Evolutionary conservation across 1,140 invertebrate genomes (phyloP).

Genomic region (Cyrtorhinus lividipennis): DNA sequence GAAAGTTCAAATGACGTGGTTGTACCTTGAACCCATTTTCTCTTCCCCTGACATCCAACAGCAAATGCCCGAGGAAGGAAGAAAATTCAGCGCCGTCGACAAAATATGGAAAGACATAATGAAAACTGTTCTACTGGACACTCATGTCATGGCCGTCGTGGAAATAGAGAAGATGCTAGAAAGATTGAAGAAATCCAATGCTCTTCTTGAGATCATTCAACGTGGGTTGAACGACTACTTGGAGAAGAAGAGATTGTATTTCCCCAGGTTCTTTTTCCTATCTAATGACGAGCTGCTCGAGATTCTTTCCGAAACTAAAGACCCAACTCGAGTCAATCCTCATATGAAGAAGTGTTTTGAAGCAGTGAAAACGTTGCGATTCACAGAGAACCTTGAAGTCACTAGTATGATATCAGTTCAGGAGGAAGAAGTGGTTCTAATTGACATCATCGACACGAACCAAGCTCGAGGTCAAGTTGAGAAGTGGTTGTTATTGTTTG

Average conservation of each 20-base stretch:
- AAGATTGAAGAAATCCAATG: conserved; percentile 75
- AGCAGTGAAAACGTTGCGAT: conserved; percentile 72
- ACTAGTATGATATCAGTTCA: conserved; percentile 82
- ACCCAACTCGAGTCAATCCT: conserved; percentile 91
- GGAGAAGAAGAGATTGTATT: conserved; percentile 88
- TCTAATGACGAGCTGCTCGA: conserved; percentile 94
- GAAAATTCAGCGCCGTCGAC: conserved; percentile 80
- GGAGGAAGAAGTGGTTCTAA: conserved; percentile 63
- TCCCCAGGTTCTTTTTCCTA: conserved; percentile 92
- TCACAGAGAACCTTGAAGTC: conserved; percentile 73
- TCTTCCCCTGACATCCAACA: conserved; percentile 94
- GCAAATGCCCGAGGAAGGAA: conserved; percentile 75
- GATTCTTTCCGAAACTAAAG: conserved; percentile 92
- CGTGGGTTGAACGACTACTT: conserved; percentile 87
- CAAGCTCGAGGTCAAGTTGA: conserved; percentile 90
- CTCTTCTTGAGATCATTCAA: conserved; percentile 73
- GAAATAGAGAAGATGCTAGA: conserved; percentile 90
- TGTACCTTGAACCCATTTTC: conserved; percentile 96
- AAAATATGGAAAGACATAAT: conserved; percentile 93
- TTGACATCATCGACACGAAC: conserved; percentile 67
- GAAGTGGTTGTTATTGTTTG: conserved; percentile 88
- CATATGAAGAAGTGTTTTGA: conserved; percentile 96
- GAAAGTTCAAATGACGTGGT: conserved; percentile 90
- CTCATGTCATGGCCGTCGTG: conserved; percentile 67
- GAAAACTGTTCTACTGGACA: conserved; percentile 63